These are phyloP conservation scores for Choloepus hoffmanni DNA, from an alignment of 2,113 vertebrate genomes.

Conservation along the genomic window DNA sequence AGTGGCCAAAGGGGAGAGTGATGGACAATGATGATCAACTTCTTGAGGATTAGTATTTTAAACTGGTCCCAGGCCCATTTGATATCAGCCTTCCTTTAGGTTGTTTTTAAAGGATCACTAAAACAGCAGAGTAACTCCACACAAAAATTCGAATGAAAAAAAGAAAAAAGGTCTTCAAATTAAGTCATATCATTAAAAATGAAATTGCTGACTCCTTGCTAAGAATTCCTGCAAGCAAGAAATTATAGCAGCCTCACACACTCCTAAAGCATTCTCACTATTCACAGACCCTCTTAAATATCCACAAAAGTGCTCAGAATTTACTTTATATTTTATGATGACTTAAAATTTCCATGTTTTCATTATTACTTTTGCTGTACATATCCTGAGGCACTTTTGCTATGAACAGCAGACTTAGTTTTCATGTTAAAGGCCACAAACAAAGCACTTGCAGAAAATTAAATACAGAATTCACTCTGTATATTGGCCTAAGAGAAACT, in stretches of 20 bases:
- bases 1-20: neutral
- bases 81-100: neutral
- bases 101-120: slow-evolving; percentile 53
- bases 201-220: neutral
- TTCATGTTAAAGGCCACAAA: slow-evolving; percentile 23
- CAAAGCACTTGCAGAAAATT: slow-evolving; percentile 50
- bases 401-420: neutral
- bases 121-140: slow-evolving; percentile 10
- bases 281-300: neutral
- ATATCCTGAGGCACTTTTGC: slow-evolving; percentile 17
- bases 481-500: neutral
- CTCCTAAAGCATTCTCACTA: slow-evolving; percentile 39
- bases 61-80: neutral
- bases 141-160: slow-evolving; percentile 42
- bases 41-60: slow-evolving; percentile 1
- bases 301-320: slow-evolving; percentile 56
- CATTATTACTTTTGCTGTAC: slow-evolving; percentile 11
- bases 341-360: slow-evolving; percentile 4
- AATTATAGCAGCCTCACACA: neutral
- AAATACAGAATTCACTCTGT: slow-evolving; percentile 55
- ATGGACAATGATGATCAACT: neutral
- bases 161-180: slow-evolving; percentile 26
- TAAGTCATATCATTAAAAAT: slow-evolving; percentile 30
- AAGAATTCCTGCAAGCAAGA: slow-evolving; percentile 42
- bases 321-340: slow-evolving; percentile 31